A percentile compares a stretch with the other conserved stretches of the same genome.
These are phyloP conservation scores for Anoncus sp. DNA, from an alignment of 2,888 invertebrate genomes.

Conservation along the genomic window DNA sequence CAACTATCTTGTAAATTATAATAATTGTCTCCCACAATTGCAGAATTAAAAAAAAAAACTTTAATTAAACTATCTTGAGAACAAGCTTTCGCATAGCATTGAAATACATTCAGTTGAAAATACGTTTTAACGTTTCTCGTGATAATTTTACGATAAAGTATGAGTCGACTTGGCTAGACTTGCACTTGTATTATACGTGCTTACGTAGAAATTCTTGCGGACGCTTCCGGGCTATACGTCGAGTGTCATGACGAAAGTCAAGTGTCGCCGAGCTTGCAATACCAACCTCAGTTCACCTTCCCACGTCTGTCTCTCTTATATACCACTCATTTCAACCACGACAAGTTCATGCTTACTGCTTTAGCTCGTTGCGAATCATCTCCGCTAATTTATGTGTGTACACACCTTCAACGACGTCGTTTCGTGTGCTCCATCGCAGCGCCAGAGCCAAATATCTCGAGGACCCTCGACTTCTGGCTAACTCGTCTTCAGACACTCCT, in stretches of 20 bases:
- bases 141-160: constrained; percentile 15
- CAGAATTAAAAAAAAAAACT: too few relatives aligned
- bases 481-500: constrained; percentile 44
- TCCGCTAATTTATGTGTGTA: constrained; percentile 72
- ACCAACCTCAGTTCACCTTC: constrained; percentile 26
- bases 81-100: neutral
- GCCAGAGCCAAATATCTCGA: constrained; percentile 51
- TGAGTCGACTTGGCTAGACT: constrained; percentile 38
- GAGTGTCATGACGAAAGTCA: constrained; percentile 37
- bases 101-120: neutral
- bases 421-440: constrained; percentile 32
- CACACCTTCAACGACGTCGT: constrained; percentile 63
- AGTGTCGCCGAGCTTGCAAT: constrained; percentile 50
- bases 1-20: too few relatives aligned
- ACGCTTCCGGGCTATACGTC: constrained; percentile 48
- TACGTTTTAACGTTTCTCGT: neutral
- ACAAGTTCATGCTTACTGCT: constrained; percentile 26
- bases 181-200: constrained; percentile 45
- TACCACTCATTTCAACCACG: constrained; percentile 18
- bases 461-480: constrained; percentile 54
- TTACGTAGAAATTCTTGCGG: constrained; percentile 27
- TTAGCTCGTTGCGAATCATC: constrained; percentile 38
- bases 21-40: too few relatives aligned
- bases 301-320: constrained; percentile 19
- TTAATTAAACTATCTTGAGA: too few relatives aligned